Evolutionary conservation across 30 jellyfish, hydroid and myxozoan genomes (phyloP).

Genomic region (Aurelia sp.): DNA sequence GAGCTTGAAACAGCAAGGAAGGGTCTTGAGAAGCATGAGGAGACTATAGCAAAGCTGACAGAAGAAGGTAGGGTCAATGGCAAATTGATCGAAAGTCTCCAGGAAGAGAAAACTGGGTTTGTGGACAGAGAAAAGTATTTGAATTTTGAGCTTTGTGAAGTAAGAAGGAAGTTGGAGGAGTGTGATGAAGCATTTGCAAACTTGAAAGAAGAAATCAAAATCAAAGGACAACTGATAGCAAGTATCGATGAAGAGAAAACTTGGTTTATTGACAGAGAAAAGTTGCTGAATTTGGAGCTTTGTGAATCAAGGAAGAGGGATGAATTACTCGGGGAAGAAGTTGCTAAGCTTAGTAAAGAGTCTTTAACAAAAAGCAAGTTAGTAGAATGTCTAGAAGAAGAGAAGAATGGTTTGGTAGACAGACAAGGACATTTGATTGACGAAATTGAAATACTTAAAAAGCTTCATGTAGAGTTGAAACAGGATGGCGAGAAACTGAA

Average conservation of each 20-base stretch:
- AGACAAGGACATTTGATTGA: slow-evolving; percentile 10
- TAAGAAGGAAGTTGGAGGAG: slow-evolving; percentile 9
- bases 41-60: too few relatives aligned
- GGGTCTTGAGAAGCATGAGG: too few relatives aligned
- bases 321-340: slow-evolving; percentile 8
- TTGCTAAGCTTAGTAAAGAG: not conserved
- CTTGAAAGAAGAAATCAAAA: too few relatives aligned
- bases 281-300: not conserved
- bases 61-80: too few relatives aligned
- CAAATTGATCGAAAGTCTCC: too few relatives aligned
- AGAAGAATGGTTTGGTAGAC: slow-evolving; percentile 29
- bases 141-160: not conserved
- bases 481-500: not conserved
- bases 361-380: too few relatives aligned
- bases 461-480: slow-evolving; percentile 6
- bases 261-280: too few relatives aligned
- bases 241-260: too few relatives aligned
- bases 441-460: slow-evolving; percentile 32
- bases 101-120: too few relatives aligned
- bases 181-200: slow-evolving; percentile 1
- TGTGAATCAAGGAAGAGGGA: slow-evolving; percentile 9
- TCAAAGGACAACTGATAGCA: too few relatives aligned
- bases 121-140: not conserved
- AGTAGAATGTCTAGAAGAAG: slow-evolving; percentile 21
- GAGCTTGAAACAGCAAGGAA: too few relatives aligned